These are phyloP conservation scores for Platichthys flesus DNA, from an alignment of 2,113 vertebrate genomes.

Conservation along the genomic window DNA sequence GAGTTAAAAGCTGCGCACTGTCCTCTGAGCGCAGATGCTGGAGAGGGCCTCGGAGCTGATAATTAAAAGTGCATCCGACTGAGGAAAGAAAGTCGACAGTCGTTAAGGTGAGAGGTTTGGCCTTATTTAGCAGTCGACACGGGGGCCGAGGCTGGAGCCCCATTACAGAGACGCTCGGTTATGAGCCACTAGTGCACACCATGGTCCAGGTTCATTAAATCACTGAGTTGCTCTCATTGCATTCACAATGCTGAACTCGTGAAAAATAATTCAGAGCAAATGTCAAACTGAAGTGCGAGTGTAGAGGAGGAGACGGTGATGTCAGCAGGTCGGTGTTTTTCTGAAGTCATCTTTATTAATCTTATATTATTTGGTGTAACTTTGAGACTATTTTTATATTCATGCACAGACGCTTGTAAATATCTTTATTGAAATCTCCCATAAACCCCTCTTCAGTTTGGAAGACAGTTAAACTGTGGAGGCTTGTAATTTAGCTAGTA, in stretches of 20 bases:
- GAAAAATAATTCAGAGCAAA: constrained; percentile 31
- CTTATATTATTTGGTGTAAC: neutral
- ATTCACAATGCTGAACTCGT: constrained; percentile 41
- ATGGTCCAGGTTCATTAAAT: constrained; percentile 41
- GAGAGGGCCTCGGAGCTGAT: constrained; percentile 63
- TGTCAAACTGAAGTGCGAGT: constrained; percentile 16
- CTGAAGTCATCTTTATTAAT: neutral
- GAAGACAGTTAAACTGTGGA: neutral
- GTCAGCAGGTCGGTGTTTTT: neutral
- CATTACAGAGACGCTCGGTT: constrained; percentile 29
- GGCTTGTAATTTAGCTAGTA: constrained; percentile 2
- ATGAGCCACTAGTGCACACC: constrained; percentile 34
- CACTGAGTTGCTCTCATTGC: constrained; percentile 42
- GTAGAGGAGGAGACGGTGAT: neutral
- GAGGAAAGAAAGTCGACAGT: constrained; percentile 59
- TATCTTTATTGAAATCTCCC: neutral
- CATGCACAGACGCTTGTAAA: neutral
- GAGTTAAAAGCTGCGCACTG: constrained; percentile 55
- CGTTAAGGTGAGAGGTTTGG: constrained; percentile 71
- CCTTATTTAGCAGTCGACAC: constrained; percentile 50
- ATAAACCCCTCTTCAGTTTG: neutral
- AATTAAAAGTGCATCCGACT: constrained; percentile 78
- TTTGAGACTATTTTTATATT: neutral
- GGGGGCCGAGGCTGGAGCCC: constrained; percentile 23
- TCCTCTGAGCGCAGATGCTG: constrained; percentile 45